Percentiles rank a stretch among this genome's conserved stretches.
Evolutionary conservation across 92 coral and sea anemone genomes (phyloP).

Genomic region (Phymanthus crucifer): DNA sequence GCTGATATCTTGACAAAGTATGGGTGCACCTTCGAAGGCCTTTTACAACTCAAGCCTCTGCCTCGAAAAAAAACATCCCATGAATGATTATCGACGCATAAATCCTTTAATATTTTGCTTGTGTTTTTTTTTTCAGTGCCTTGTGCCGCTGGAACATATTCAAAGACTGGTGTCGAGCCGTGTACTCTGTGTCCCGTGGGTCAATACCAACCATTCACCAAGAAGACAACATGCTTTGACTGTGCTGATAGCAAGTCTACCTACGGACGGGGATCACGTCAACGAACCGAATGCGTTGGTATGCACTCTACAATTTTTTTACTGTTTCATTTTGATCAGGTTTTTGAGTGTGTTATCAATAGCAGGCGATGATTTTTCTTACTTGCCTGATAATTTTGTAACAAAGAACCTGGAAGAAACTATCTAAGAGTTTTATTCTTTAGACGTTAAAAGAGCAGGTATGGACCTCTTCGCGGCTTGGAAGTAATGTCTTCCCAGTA

Average conservation of each 20-base stretch:
- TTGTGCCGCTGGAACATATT: constrained; percentile 89
- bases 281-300: constrained; percentile 78
- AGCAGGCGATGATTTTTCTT: neutral
- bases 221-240: constrained; percentile 57
- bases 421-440: no score
- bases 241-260: constrained; percentile 75
- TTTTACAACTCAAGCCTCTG: no score
- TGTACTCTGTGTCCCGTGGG: constrained; percentile 87
- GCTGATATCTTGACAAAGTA: no score
- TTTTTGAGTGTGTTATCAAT: neutral
- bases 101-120: neutral
- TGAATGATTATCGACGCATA: neutral
- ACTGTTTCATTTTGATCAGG: no score
- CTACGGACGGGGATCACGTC: constrained; percentile 74
- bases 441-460: no score
- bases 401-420: no score
- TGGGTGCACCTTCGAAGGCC: no score
- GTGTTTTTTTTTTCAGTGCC: constrained; percentile 65
- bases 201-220: constrained; percentile 60
- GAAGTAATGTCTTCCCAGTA: no score
- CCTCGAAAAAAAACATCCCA: neutral
- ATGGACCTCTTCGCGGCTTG: no score
- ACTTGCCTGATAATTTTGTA: neutral
- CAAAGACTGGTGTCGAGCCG: constrained; percentile 91
- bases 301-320: no score